phyloP scores from a whole-genome alignment of 2,797 vertebrate genomes.

The Parauchenoglanis ngamensis region DNA sequence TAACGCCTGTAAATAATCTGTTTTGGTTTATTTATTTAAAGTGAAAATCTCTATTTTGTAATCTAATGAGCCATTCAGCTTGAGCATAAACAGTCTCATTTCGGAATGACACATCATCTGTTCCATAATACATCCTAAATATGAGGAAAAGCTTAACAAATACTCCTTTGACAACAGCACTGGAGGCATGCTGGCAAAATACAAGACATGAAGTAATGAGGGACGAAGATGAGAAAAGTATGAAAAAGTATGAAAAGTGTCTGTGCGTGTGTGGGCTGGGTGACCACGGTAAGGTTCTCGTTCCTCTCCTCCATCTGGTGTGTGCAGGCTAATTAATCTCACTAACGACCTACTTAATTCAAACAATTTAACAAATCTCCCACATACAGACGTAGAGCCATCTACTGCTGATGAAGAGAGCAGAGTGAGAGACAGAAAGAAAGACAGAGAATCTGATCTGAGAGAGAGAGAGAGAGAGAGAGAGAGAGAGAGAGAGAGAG shows the following conservation, averaged over 20 bases:
- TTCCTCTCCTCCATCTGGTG: constrained; percentile 57
- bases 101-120: constrained; percentile 19
- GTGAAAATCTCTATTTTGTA: constrained; percentile 8
- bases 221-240: neutral
- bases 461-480: neutral
- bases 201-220: neutral
- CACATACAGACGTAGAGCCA: constrained; percentile 51
- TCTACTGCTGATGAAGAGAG: constrained; percentile 22
- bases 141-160: neutral
- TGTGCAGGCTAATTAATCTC: constrained; percentile 51
- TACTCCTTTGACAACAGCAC: constrained; percentile 3
- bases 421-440: constrained; percentile 16
- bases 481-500: neutral
- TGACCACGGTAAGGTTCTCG: constrained; percentile 41
- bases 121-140: neutral
- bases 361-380: constrained; percentile 59
- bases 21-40: constrained; percentile 1
- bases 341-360: constrained; percentile 57
- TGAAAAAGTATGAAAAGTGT: constrained; percentile 28
- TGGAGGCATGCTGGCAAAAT: neutral
- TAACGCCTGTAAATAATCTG: neutral
- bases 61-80: constrained; percentile 23
- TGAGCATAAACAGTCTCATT: neutral
- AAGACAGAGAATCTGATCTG: constrained; percentile 1
- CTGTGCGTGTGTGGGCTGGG: constrained; percentile 25